Base-by-base conservation (phyloP, 2,888 invertebrate genomes). In the Achlya flavicornis region DNA sequence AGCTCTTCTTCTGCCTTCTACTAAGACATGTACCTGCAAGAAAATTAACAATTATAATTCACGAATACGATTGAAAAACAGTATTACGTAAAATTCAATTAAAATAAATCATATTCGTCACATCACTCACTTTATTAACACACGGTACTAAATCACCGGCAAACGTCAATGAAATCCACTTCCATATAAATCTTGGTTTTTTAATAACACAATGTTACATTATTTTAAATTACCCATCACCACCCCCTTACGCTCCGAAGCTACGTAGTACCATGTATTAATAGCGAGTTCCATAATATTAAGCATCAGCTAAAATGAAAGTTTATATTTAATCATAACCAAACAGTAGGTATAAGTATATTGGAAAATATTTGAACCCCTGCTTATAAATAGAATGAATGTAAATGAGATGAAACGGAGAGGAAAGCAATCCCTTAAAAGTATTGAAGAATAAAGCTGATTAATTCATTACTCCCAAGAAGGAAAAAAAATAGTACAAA, bases 1-100 rank as follows among this genome's bases (percentile, higher is more conserved):
- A 26, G 26, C 41, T 41, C 6, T 12, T 2, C n/a, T 46, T 41
- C 32, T 33, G 35, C 35, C 61, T 53, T 57, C 32, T 8, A 38
- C 65, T 74, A 74, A 58, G 57, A 65, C 72, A 74, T 69, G 72
- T 71, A 74, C 74, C 74, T 74, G 74, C 46, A 72, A 74, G 66
- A 58, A 69, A 68, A 70, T 63, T 57, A 57, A 57, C 61, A 41
- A 19, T 53, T 64, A 65, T 58, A 66, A 65, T 66, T 64, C 11
- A 61, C n/a, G 61, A 58, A 61, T 57, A 12, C 38, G 33, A 61
- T 61, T 59, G 63, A 65, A 61, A 57, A 61, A 62, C 46, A 58
- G 35, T 62, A 46, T 16, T 41, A 41, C 41, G 41, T 38, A 19
- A 19, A 7, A 53, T 53, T 53, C 62, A 62, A 58, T 62, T 57